A percentile compares a stretch with the other conserved stretches of the same genome.
Conservation (phyloP, 2,888 invertebrate species). For the Argynnis bischoffii region DNA sequence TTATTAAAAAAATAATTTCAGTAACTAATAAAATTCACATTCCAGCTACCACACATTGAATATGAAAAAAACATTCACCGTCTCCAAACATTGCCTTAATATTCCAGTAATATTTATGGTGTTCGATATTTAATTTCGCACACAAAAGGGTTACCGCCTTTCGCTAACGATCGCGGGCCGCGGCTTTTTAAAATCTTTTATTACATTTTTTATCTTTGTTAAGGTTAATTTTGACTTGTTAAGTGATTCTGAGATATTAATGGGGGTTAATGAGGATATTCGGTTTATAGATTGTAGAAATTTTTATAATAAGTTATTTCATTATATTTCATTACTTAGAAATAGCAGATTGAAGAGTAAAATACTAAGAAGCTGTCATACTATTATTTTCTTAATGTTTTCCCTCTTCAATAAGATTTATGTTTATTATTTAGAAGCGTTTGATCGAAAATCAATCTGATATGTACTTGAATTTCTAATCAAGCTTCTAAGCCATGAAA, state of each 20-base stretch:
- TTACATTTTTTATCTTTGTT: constrained; percentile 46
- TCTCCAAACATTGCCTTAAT: constrained; percentile 48
- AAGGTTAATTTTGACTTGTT: constrained; percentile 52
- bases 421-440: too few species aligned
- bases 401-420: too few species aligned
- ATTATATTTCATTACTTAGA: neutral
- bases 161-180: constrained; percentile 60
- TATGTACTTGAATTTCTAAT: too few species aligned
- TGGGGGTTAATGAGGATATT: constrained; percentile 60
- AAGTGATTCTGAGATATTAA: constrained; percentile 68
- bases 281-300: constrained; percentile 20
- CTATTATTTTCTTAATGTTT: too few species aligned
- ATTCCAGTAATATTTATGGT: constrained; percentile 56
- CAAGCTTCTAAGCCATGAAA: too few species aligned
- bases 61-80: constrained; percentile 2
- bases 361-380: too few species aligned
- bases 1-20: constrained; percentile 1
- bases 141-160: constrained; percentile 55
- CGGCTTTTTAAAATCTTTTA: constrained; percentile 49
- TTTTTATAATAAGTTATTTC: constrained; percentile 14
- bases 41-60: constrained; percentile 19
- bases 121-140: constrained; percentile 54
- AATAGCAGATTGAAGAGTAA: neutral
- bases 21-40: constrained; percentile 10
- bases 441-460: too few species aligned